A percentile compares a stretch with the other conserved stretches of the same genome.
phyloP scores from a whole-genome alignment of 2,888 invertebrate genomes.

The Catocala fraxini region DNA sequence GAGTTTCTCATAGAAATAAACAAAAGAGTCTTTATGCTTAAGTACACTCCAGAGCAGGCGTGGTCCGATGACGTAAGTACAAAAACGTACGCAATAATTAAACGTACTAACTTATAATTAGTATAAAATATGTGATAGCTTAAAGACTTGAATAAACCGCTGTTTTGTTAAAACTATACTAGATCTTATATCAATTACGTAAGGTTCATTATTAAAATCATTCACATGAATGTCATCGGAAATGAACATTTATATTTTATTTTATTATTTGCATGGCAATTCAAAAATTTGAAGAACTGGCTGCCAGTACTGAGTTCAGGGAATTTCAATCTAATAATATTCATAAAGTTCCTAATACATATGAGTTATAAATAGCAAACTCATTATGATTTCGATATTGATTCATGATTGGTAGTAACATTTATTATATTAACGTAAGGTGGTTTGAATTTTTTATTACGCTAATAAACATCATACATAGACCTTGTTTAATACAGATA shows the following conservation, averaged over 20 bases:
- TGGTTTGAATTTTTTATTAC: no score
- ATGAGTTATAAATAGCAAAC: not conserved
- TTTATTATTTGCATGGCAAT: slow-evolving; percentile 31
- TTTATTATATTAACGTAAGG: no score
- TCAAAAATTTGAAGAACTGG: slow-evolving; percentile 18
- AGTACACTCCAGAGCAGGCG: slow-evolving; percentile 61
- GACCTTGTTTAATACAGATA: not conserved
- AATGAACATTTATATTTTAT: slow-evolving; percentile 18
- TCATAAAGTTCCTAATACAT: slow-evolving; percentile 18
- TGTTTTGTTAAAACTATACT: slow-evolving; percentile 16
- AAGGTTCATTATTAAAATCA: slow-evolving; percentile 14
- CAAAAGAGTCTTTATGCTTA: slow-evolving; percentile 75
- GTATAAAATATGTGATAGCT: slow-evolving; percentile 55
- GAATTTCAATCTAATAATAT: slow-evolving; percentile 9
- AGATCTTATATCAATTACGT: not conserved
- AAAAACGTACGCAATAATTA: slow-evolving; percentile 78
- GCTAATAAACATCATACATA: not conserved
- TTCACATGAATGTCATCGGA: not conserved
- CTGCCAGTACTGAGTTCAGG: no score
- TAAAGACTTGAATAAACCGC: slow-evolving; percentile 37
- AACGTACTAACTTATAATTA: slow-evolving; percentile 77
- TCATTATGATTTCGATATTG: not conserved
- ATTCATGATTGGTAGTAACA: not conserved
- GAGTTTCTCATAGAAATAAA: slow-evolving; percentile 79
- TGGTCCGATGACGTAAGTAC: slow-evolving; percentile 74